Evolutionary conservation across 53 echinoderm and acorn worm species (phyloP).

Genomic region (Stichopus horrens): DNA sequence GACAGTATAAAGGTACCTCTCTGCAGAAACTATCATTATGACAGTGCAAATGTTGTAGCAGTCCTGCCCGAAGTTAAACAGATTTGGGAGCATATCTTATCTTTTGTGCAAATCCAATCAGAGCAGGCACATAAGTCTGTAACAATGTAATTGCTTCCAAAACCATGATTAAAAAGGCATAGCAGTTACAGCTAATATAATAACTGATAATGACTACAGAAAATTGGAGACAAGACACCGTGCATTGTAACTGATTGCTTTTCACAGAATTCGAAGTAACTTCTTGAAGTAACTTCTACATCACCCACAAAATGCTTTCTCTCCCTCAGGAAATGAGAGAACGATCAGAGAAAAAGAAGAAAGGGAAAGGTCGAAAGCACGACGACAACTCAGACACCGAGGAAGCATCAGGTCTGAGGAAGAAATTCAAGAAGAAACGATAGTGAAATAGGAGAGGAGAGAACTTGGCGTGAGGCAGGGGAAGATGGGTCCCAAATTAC

Average conservation of each 20-base stretch:
- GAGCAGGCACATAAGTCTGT: too few species aligned
- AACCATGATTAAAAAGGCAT: too few species aligned
- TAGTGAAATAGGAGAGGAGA: not conserved
- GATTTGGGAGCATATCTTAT: too few species aligned
- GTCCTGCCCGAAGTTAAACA: too few species aligned
- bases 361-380: constrained; percentile 69
- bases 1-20: too few species aligned
- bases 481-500: not conserved
- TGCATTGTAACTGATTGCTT: not conserved
- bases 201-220: too few species aligned
- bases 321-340: constrained; percentile 90
- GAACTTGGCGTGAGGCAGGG: not conserved
- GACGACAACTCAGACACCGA: constrained; percentile 61
- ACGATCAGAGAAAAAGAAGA: constrained; percentile 82
- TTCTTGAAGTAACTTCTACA: not conserved
- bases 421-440: constrained; percentile 72
- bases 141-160: too few species aligned
- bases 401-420: constrained; percentile 70
- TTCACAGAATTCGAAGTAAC: not conserved
- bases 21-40: too few species aligned
- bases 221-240: too few species aligned
- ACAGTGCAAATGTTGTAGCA: too few species aligned
- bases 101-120: too few species aligned
- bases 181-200: too few species aligned
- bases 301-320: not conserved